These are phyloP conservation scores for Meriones psammophilus DNA, from an alignment of 2,797 vertebrate species.

Conservation along the genomic window DNA sequence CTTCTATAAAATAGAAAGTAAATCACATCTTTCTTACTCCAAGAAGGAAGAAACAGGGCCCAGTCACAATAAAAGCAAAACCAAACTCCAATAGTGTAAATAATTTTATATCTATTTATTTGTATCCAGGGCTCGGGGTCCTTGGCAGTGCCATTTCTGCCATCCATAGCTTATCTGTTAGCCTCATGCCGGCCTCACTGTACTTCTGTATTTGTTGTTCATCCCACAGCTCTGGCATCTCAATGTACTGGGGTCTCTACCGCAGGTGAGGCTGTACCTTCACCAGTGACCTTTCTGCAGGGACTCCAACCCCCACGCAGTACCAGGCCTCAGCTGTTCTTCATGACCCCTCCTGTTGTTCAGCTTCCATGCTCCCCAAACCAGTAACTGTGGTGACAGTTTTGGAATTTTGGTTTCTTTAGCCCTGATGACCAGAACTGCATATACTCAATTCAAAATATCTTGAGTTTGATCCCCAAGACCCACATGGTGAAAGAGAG, in stretches of 20 bases:
- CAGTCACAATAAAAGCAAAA: not conserved
- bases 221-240: not conserved
- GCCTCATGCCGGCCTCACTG: too few relatives aligned
- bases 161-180: not conserved
- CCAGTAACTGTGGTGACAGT: not conserved
- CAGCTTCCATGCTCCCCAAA: not conserved
- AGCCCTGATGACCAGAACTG: not conserved
- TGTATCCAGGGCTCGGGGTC: not conserved
- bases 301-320: not conserved
- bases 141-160: too few relatives aligned
- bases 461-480: not conserved
- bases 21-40: not conserved
- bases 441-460: not conserved
- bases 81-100: not conserved
- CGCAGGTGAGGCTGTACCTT: not conserved
- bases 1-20: not conserved
- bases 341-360: not conserved
- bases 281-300: not conserved
- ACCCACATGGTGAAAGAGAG: not conserved
- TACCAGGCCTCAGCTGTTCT: not conserved
- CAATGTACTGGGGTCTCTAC: not conserved
- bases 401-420: too few relatives aligned
- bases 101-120: not conserved
- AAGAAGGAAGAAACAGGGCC: not conserved
- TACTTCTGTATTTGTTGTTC: not conserved